Conservation (phyloP, 1,140 invertebrate genomes). For the Penaeus vannamei region DNA sequence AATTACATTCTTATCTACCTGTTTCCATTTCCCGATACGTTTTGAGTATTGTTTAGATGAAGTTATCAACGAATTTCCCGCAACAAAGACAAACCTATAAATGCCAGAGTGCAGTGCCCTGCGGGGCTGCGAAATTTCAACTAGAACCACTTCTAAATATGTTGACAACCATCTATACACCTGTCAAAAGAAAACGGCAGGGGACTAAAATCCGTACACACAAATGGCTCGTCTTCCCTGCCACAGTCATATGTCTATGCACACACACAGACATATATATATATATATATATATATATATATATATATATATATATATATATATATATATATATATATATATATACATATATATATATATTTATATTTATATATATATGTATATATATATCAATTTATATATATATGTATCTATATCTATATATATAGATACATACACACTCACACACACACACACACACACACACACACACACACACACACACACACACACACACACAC, state of each 20-base stretch:
- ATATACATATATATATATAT: not conserved
- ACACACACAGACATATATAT: not conserved
- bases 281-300: slow-evolving; percentile 1
- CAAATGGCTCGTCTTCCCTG: not conserved
- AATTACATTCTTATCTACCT: no score
- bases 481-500: not conserved
- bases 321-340: not conserved
- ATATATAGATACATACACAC: not conserved
- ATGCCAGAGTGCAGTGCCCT: no score
- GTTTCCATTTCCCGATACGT: no score
- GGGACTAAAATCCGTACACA: not conserved
- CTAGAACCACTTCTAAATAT: not conserved
- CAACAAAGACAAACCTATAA: no score
- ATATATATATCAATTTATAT: not conserved
- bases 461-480: not conserved
- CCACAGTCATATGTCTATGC: not conserved
- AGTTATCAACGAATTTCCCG: no score
- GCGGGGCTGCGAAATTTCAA: not conserved
- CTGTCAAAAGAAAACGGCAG: not conserved
- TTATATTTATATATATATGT: not conserved
- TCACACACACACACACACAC: not conserved
- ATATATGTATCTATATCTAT: not conserved
- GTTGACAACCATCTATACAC: not conserved
- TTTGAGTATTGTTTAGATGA: no score
- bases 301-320: slow-evolving; percentile 11